Evolutionary conservation across 2,888 invertebrate genomes (phyloP), one percentile per base, ranked within the genome.

Genomic region (Ditylenchus weischeri): DNA sequence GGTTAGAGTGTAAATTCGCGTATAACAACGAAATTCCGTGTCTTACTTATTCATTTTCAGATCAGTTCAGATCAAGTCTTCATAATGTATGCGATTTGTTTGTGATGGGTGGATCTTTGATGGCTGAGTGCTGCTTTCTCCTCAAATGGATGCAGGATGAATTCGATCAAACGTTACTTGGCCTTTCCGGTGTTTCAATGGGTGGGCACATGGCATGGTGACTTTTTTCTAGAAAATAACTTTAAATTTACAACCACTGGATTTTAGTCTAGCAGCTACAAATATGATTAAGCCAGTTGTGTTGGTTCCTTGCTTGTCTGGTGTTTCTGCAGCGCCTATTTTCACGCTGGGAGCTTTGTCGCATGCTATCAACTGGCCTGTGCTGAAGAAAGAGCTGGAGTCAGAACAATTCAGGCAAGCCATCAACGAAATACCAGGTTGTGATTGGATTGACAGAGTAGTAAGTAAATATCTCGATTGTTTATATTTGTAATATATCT

Each of bases 101-200:
- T 87, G 91, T 96, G 74, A 98, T 98, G 96, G 96, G 96, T 67
- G 95, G 93, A 57, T 92, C 94, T 82, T 86, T 98, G 69, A 91
- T 96, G 72, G 87, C 95, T 78, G 98, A 98, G 86, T 90, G 91
- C 67, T 75, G 75, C 60, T 93, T 90, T 61, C 86, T 98, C 74
- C 88, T 96, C 75, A 90, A 93, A 84, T 96, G 94, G 94, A 92
- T 92, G 84, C 91, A 93, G 85, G 86, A 88, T 65, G 94, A 93
- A 18, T 67, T 66, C 38, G 38, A 35, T 21, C 90, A 90, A 77
- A 93, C 93, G 15, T 95, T 96, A 0, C 87, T 96, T 29, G 94
- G 93, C 62, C 88, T 96, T 64, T 65, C 67, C 7, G 78, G 78
- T 18, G 72, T 80, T n/a, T 81, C 80, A 10, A 77, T 81, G 79